A percentile compares a stretch with the other conserved stretches of the same genome.
Evolutionary conservation across 2,113 vertebrate species (phyloP).

Genomic region (Albula glossodonta): DNA sequence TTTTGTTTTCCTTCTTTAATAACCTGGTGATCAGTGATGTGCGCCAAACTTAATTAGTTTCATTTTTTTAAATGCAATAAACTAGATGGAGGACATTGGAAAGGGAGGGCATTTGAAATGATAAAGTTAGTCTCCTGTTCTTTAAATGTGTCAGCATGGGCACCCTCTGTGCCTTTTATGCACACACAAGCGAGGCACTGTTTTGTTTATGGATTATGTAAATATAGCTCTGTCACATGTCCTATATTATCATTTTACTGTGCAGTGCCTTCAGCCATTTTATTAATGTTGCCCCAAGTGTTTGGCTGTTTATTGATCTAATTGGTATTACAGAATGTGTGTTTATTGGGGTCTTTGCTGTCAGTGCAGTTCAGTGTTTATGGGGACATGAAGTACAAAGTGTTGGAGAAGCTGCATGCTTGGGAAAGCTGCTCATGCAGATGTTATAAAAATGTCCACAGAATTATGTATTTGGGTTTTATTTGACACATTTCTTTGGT

Average conservation of each 20-base stretch:
- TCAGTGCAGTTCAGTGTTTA: conserved; percentile 52
- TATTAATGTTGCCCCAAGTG: conserved; percentile 45
- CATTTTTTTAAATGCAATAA: not conserved
- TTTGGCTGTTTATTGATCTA: conserved; percentile 57
- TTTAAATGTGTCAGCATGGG: not conserved
- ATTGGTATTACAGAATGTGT: conserved; percentile 62
- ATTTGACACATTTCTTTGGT: conserved; percentile 31
- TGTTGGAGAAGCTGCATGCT: conserved; percentile 42
- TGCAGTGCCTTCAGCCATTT: conserved; percentile 51
- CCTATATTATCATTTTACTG: not conserved
- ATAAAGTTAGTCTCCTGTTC: not conserved
- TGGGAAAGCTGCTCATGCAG: not conserved
- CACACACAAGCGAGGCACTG: not conserved
- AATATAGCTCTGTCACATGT: not conserved
- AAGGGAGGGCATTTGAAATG: not conserved
- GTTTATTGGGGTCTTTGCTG: conserved; percentile 68
- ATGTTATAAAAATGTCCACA: conserved; percentile 42
- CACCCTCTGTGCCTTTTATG: not conserved
- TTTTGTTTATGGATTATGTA: not conserved
- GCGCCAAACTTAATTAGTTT: not conserved
- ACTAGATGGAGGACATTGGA: not conserved
- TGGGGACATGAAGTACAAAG: conserved; percentile 54
- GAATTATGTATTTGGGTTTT: conserved; percentile 19
- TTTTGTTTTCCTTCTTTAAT: not conserved
- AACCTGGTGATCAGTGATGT: not conserved